Evolutionary conservation across 2,888 invertebrate species (phyloP).

Genomic region (Diadromus collaris): DNA sequence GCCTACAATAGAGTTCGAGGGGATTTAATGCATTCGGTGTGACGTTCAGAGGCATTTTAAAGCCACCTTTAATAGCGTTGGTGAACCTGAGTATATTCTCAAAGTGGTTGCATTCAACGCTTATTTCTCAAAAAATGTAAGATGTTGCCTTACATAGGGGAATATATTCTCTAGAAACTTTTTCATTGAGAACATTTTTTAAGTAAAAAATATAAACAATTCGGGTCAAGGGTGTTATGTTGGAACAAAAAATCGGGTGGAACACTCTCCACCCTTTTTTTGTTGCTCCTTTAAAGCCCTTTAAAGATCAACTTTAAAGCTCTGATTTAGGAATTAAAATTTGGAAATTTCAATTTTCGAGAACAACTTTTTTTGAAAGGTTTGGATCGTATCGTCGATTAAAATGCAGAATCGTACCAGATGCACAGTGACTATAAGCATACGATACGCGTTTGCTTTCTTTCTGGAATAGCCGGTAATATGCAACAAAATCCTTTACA

Average conservation of each 20-base stretch:
- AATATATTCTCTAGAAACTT: neutral
- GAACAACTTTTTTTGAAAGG: neutral
- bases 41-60: neutral
- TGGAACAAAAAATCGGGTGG: too few relatives aligned
- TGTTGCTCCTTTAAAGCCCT: neutral
- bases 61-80: neutral
- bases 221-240: neutral
- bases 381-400: too few relatives aligned
- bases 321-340: too few relatives aligned
- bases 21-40: neutral
- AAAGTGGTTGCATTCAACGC: neutral
- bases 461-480: too few relatives aligned
- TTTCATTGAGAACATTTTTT: neutral
- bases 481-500: too few relatives aligned
- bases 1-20: neutral
- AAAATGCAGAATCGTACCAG: too few relatives aligned
- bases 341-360: neutral
- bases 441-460: neutral
- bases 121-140: neutral
- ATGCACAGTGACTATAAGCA: neutral
- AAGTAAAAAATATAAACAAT: neutral
- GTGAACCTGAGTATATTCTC: neutral
- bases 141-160: neutral
- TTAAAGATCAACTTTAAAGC: too few relatives aligned
- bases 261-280: too few relatives aligned